phyloP scores from a whole-genome alignment of 2,797 vertebrate species.

The Pipistrellus kuhlii region DNA sequence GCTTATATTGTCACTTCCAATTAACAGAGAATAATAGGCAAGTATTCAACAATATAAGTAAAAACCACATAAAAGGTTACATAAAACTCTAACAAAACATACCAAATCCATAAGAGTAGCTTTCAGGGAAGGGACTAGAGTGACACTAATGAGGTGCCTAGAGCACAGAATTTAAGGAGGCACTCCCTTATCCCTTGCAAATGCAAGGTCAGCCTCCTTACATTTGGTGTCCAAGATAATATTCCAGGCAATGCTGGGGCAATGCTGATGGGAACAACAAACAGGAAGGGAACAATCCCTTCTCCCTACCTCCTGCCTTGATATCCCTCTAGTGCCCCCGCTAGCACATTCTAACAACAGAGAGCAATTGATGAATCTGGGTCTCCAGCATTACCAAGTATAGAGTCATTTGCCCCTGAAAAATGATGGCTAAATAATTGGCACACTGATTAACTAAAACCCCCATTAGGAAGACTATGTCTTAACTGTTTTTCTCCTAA shows the following conservation, averaged over 20 bases:
- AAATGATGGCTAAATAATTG: conserved; percentile 1
- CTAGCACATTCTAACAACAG: background rate
- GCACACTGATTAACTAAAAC: background rate
- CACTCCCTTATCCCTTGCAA: background rate
- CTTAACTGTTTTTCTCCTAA: conserved; percentile 25
- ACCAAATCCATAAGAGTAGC: background rate
- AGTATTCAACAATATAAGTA: background rate
- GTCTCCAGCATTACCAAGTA: background rate
- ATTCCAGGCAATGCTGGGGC: background rate
- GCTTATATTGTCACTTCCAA: background rate
- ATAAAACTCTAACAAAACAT: background rate
- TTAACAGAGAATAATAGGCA: background rate
- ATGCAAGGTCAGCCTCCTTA: background rate
- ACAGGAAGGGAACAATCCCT: background rate
- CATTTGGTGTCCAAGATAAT: background rate
- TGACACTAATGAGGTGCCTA: background rate
- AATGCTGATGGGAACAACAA: background rate
- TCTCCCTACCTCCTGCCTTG: background rate
- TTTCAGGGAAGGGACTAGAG: background rate
- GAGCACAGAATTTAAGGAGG: background rate
- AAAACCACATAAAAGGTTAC: conserved; percentile 4
- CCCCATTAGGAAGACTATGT: background rate
- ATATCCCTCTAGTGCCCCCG: background rate
- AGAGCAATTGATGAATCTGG: background rate
- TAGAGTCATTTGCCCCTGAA: background rate